Evolutionary conservation across 92 coral and sea anemone genomes (phyloP).

Genomic region (Nematostella vectensis): DNA sequence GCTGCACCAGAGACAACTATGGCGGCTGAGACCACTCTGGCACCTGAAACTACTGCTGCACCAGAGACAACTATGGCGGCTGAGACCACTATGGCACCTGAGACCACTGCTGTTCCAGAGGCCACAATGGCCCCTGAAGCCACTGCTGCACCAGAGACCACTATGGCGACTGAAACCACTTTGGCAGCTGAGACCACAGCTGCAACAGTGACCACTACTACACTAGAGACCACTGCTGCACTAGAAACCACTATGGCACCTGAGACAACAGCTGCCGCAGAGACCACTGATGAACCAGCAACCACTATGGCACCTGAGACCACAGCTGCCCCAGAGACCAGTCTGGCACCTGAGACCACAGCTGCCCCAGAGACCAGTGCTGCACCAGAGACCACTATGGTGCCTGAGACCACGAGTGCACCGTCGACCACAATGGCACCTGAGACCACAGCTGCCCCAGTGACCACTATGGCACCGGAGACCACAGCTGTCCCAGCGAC

Average conservation of each 20-base stretch:
- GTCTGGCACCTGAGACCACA: not conserved
- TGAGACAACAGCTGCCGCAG: not conserved
- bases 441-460: too few species aligned
- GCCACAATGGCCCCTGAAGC: not conserved
- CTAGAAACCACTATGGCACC: not conserved
- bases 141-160: not conserved
- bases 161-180: not conserved
- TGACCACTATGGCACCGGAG: too few species aligned
- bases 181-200: not conserved
- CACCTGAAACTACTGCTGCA: too few species aligned
- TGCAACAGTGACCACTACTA: not conserved
- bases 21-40: not conserved
- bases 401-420: too few species aligned
- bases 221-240: not conserved
- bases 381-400: too few species aligned
- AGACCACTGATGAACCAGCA: not conserved
- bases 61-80: too few species aligned
- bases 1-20: not conserved
- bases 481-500: too few species aligned
- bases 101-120: not conserved
- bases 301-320: not conserved
- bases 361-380: too few species aligned
- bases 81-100: too few species aligned
- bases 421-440: too few species aligned
- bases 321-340: not conserved